phyloP scores from a whole-genome alignment of 2,113 vertebrate genomes.

The Poecile atricapillus region DNA sequence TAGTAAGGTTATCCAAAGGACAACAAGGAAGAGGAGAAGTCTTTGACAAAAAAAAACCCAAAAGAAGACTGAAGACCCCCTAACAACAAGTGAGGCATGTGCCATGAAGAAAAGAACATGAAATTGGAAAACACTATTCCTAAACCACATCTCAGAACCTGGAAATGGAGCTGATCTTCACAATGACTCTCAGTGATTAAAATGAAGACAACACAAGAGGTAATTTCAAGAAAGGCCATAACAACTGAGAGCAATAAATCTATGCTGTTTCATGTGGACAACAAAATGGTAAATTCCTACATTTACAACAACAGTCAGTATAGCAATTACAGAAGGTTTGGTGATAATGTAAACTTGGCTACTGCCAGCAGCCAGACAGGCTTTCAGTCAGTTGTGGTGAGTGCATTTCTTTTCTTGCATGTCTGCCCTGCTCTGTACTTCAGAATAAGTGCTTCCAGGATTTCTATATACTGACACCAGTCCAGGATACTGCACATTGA shows the following conservation, averaged over 20 bases:
- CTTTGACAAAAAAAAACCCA: too few species aligned
- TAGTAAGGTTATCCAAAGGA: too few species aligned
- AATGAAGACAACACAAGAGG: neutral
- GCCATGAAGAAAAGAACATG: neutral
- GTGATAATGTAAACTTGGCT: rapidly evolving
- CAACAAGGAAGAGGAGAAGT: neutral
- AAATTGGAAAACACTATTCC: neutral
- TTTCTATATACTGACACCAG: neutral
- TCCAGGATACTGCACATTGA: neutral
- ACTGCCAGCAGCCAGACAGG: neutral
- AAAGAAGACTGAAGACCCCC: too few species aligned
- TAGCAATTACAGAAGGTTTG: neutral
- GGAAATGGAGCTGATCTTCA: neutral
- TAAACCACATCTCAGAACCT: neutral
- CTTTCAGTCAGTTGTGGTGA: rapidly evolving
- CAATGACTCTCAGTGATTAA: neutral
- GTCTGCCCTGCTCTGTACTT: neutral
- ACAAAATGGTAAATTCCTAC: neutral
- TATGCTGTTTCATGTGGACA: neutral
- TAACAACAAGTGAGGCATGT: neutral
- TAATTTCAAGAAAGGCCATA: neutral
- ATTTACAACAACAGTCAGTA: neutral
- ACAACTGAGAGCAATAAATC: neutral
- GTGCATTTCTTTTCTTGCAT: neutral
- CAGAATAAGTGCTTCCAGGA: neutral